A percentile compares a stretch with the other conserved stretches of the same genome.
phyloP scores from a whole-genome alignment of 2,888 invertebrate species.

The Branchipolynoe longqiensis region DNA sequence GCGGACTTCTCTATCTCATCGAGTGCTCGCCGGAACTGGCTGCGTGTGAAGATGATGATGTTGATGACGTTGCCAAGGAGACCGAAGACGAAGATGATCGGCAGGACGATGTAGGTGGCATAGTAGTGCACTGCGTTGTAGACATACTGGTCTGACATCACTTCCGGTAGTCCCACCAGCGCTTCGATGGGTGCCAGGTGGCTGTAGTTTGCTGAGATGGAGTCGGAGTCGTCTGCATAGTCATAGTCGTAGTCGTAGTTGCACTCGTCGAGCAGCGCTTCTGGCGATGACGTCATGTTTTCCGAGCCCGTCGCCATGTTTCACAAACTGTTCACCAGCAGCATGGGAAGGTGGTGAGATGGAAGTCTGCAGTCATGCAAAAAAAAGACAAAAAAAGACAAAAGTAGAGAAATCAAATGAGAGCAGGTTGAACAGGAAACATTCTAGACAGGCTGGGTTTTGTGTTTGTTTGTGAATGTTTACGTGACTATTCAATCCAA shows the following conservation, averaged over 20 bases:
- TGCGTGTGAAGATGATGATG: slow-evolving; percentile 45
- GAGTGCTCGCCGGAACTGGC: slow-evolving; percentile 49
- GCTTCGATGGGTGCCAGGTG: not conserved
- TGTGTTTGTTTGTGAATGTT: too few relatives aligned
- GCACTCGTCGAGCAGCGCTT: not conserved
- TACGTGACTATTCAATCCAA: too few relatives aligned
- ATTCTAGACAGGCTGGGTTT: too few relatives aligned
- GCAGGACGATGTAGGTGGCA: slow-evolving; percentile 52
- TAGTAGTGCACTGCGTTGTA: slow-evolving; percentile 32
- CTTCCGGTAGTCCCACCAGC: not conserved
- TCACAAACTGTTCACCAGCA: too few relatives aligned
- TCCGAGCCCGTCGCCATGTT: too few relatives aligned
- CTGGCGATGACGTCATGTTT: not conserved
- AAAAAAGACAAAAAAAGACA: too few relatives aligned
- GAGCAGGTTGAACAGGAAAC: too few relatives aligned
- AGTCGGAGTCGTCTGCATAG: not conserved
- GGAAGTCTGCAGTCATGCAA: too few relatives aligned
- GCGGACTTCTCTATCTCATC: slow-evolving; percentile 58
- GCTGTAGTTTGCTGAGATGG: not conserved
- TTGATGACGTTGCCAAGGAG: slow-evolving; percentile 50
- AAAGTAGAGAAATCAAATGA: too few relatives aligned
- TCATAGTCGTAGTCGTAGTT: slow-evolving; percentile 21
- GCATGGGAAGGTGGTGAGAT: too few relatives aligned
- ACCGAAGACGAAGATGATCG: slow-evolving; percentile 44
- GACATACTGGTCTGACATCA: slow-evolving; percentile 12